Percentiles rank a stretch among this genome's conserved stretches.
phyloP scores from a whole-genome alignment of 2,113 vertebrate genomes.

The Nannobrachium achirus region DNA sequence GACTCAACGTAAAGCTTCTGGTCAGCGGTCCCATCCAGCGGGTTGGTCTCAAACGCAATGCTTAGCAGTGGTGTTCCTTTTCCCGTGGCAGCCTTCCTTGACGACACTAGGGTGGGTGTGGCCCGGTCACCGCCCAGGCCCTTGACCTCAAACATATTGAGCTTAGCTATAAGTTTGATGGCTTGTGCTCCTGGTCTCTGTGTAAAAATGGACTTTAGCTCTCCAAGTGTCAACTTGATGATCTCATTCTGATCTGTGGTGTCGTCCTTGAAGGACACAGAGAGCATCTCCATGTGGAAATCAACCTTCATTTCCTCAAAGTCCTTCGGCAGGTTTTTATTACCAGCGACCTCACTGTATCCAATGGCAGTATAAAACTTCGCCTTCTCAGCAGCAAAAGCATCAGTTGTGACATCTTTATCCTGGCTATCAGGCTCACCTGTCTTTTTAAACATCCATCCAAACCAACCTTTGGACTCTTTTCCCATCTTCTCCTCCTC shows the following conservation, averaged over 20 bases:
- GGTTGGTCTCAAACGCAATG: slow-evolving; percentile 95
- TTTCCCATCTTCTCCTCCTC: slow-evolving; percentile 89
- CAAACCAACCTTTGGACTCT: slow-evolving; percentile 88
- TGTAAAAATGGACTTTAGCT: slow-evolving; percentile 85
- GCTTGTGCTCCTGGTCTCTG: slow-evolving; percentile 95
- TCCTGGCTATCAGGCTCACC: slow-evolving; percentile 64
- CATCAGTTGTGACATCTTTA: slow-evolving; percentile 85
- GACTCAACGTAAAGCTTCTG: slow-evolving; percentile 90
- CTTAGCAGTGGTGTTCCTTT: slow-evolving; percentile 82
- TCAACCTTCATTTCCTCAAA: slow-evolving; percentile 93
- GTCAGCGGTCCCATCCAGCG: slow-evolving; percentile 86
- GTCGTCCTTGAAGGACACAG: slow-evolving; percentile 85
- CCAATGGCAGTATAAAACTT: slow-evolving; percentile 97
- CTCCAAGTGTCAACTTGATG: slow-evolving; percentile 85
- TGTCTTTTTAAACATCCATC: slow-evolving; percentile 93
- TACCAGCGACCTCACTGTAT: slow-evolving; percentile 92
- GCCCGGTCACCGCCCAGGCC: slow-evolving; percentile 77
- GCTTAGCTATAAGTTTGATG: slow-evolving; percentile 87
- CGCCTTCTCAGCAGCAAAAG: slow-evolving; percentile 90
- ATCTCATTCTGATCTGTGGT: slow-evolving; percentile 83
- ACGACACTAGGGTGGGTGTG: slow-evolving; percentile 87
- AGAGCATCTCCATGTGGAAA: slow-evolving; percentile 89
- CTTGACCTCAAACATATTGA: slow-evolving; percentile 89
- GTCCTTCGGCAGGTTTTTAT: slow-evolving; percentile 93
- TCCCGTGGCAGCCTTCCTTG: slow-evolving; percentile 78